Conservation (phyloP, 2,888 invertebrate species). For the Anodontia alba region DNA sequence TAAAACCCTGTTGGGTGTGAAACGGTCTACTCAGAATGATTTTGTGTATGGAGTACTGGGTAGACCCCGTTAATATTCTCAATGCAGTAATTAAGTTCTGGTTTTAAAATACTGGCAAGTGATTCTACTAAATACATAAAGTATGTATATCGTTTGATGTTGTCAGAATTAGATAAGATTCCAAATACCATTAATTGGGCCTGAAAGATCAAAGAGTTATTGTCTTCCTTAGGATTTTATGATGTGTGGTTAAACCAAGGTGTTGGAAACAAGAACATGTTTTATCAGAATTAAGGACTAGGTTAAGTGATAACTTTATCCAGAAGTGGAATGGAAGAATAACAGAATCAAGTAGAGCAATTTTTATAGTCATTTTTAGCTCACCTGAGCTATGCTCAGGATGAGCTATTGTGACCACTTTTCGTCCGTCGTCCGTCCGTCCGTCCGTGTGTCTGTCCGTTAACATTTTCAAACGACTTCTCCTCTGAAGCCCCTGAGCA, state of each 20-base stretch:
- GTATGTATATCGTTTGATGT: not conserved
- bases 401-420: no score
- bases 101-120: not conserved
- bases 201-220: not conserved
- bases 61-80: not conserved
- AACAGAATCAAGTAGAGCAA: not conserved
- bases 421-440: no score
- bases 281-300: not conserved
- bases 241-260: not conserved
- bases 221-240: not conserved
- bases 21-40: no score
- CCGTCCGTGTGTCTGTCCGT: no score
- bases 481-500: no score
- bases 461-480: no score
- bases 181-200: constrained; percentile 3
- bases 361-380: no score
- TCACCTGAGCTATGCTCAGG: no score
- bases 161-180: not conserved
- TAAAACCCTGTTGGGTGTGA: no score
- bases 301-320: constrained; percentile 7
- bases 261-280: not conserved
- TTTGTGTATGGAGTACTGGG: no score
- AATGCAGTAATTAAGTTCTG: not conserved
- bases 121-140: no score
- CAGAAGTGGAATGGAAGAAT: no score